phyloP scores from a whole-genome alignment of 2,888 invertebrate genomes.

The Danaus chrysippus region DNA sequence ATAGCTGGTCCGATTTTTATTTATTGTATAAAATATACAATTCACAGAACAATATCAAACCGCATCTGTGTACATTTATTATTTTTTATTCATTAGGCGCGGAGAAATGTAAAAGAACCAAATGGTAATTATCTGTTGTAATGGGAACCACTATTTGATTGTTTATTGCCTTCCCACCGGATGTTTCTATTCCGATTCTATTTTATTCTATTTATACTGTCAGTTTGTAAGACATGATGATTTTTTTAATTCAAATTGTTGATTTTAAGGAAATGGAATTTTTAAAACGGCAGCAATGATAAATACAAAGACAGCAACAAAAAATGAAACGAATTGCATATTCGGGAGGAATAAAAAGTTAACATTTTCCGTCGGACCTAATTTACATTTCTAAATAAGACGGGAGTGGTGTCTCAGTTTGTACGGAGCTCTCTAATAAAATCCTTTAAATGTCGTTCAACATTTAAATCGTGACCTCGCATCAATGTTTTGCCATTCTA shows the following conservation, averaged over 20 bases:
- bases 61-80: constrained; percentile 5
- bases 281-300: background rate
- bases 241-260: background rate
- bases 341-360: constrained; percentile 43
- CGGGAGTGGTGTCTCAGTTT: constrained; percentile 51
- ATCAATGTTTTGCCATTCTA: constrained; percentile 36
- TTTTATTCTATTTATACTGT: constrained; percentile 38
- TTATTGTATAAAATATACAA: too few relatives aligned
- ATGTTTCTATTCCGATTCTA: constrained; percentile 56
- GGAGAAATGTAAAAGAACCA: constrained; percentile 12
- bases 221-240: constrained; percentile 20
- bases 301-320: constrained; percentile 5
- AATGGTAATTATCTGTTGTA: constrained; percentile 11
- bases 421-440: constrained; percentile 57
- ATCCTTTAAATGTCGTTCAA: constrained; percentile 36
- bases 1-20: too few relatives aligned
- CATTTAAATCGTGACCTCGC: constrained; percentile 50
- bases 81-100: background rate
- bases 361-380: constrained; percentile 53
- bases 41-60: too few relatives aligned
- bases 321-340: constrained; percentile 1
- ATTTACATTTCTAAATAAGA: constrained; percentile 52
- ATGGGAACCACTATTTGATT: constrained; percentile 45
- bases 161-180: constrained; percentile 67
- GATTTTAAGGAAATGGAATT: background rate